Evolutionary conservation across 2,797 vertebrate species (phyloP).

Genomic region (Sphenodon punctatus): DNA sequence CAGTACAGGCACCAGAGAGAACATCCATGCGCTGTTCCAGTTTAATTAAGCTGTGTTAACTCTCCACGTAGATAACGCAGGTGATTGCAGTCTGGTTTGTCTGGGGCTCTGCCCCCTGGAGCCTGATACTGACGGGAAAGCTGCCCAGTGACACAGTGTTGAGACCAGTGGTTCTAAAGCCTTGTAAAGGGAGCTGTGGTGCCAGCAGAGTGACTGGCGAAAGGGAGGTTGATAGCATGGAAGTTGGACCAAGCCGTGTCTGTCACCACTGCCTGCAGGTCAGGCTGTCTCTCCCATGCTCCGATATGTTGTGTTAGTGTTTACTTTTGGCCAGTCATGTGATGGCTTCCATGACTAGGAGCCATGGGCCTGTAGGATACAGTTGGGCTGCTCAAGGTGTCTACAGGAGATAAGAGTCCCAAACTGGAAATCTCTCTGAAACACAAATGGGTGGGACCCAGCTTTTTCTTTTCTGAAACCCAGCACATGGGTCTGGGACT

Average conservation of each 20-base stretch:
- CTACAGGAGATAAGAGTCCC: conserved; percentile 48
- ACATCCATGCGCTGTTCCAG: too few species aligned
- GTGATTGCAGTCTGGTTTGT: neutral
- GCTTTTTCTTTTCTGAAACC: neutral
- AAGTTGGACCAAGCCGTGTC: neutral
- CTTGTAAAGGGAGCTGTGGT: neutral
- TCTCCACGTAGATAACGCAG: too few species aligned
- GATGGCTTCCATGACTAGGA: neutral
- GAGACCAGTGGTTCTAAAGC: neutral
- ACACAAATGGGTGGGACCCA: neutral
- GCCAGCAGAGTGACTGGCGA: neutral
- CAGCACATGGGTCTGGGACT: too few species aligned
- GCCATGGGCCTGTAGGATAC: neutral
- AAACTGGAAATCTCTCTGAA: neutral
- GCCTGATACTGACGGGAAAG: neutral
- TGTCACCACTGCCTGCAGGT: fast-evolving
- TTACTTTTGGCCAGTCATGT: neutral
- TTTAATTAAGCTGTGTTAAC: too few species aligned
- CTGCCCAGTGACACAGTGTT: neutral
- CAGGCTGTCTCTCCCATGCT: neutral
- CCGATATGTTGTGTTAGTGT: neutral
- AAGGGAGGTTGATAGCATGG: neutral
- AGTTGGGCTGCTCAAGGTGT: conserved; percentile 29
- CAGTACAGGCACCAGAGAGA: too few species aligned
- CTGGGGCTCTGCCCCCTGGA: too few species aligned